Evolutionary conservation across 2,113 vertebrate genomes (phyloP), one percentile per base, ranked within the genome.

Genomic region (Grammomys surdaster): DNA sequence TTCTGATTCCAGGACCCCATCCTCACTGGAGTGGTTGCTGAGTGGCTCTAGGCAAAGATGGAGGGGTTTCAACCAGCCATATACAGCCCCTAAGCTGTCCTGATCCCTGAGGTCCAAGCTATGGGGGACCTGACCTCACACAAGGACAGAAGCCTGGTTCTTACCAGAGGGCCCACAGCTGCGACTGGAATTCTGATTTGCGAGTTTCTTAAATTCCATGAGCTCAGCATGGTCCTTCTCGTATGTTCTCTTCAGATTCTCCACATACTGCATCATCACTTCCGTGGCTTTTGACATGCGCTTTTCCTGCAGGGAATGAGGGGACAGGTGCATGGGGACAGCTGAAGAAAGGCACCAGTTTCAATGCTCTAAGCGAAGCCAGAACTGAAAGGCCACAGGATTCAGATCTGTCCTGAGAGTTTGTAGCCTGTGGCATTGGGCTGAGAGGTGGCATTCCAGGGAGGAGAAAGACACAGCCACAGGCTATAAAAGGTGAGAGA

Each of bases 221-320:
- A 99, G 98, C 96, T 99, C 99, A 0, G 99, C 99, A 0, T 99
- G 99, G 97, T 99, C 99, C 95, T 99, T 99, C 98, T 99, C 99
- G 63, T 99, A 99, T 0, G 99, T 99, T 96, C 99, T 99, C 98
- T 99, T 99, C 96, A 99, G 97, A 96, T 99, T 99, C 98, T 99
- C 99, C 95, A 99, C 99, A 69, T 99, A 99, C 95, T 99, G 99
- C 99, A 99, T 99, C 99, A 99, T 99, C 81, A 99, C 99, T 97
- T 99, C 99, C 0, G 99, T 99, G 81, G 99, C 99, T 97, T 99
- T 99, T 89, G 99, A 99, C 99, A 99, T 99, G 33, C 99, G 99
- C 97, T 99, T 99, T 98, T 99, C 99, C 99, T 99, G 97, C 87
- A 93, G 92, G 91, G 93, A 97, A 69, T 84, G 43, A 95, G 7